These are phyloP conservation scores for Apistogramma diplotaenia DNA, from an alignment of 2,113 vertebrate species.

Conservation along the genomic window DNA sequence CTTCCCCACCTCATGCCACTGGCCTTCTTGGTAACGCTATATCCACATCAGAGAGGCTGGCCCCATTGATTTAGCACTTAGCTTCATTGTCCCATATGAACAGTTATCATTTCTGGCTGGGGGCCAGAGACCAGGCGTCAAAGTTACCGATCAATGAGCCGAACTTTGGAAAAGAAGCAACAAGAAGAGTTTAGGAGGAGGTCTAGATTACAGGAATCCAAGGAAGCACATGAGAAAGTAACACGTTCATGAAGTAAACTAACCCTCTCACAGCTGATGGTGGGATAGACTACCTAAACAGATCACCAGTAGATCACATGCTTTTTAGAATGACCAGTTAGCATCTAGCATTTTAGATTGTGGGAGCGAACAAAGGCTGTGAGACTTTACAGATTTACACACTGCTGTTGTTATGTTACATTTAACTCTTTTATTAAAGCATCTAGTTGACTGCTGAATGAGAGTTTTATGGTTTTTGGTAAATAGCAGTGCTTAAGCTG, in stretches of 20 bases:
- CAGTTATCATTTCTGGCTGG: conserved; percentile 75
- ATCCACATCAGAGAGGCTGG: conserved; percentile 73
- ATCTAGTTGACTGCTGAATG: background rate
- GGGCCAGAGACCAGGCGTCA: conserved; percentile 68
- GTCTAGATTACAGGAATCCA: conserved; percentile 48
- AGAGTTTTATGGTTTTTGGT: background rate
- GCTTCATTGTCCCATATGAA: conserved; percentile 77
- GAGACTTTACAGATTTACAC: background rate
- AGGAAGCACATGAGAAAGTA: background rate
- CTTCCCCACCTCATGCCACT: conserved; percentile 69
- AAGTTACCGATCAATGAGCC: conserved; percentile 74
- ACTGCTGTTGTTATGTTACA: background rate
- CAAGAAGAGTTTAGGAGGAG: conserved; percentile 20
- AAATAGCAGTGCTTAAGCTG: background rate
- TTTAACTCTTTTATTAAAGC: background rate
- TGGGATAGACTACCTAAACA: background rate
- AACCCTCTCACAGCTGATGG: background rate
- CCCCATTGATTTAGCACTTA: conserved; percentile 82
- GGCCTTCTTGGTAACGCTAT: conserved; percentile 77
- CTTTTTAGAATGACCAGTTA: background rate
- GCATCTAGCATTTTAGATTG: background rate
- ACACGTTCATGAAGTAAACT: accelerated
- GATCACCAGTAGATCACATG: background rate
- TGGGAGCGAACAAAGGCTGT: background rate
- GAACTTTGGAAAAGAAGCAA: conserved; percentile 66